Evolutionary conservation across 2,113 vertebrate species (phyloP).

Genomic region (Channa maculata): DNA sequence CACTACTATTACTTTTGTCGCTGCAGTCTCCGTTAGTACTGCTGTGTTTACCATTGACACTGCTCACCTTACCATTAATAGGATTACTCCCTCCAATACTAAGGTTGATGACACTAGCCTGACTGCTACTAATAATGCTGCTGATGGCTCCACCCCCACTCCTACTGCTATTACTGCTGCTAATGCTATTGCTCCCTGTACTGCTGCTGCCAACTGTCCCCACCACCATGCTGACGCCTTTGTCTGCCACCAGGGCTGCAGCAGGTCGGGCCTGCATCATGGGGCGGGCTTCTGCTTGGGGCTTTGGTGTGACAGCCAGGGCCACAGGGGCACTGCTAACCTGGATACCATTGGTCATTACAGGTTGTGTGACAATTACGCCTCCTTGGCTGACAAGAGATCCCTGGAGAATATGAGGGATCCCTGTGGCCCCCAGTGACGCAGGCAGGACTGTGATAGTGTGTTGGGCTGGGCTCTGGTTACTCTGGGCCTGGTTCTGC

Average conservation of each 20-base stretch:
- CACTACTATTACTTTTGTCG: constrained; percentile 53
- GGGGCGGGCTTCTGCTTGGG: constrained; percentile 83
- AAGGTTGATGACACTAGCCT: constrained; percentile 77
- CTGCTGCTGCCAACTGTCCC: constrained; percentile 82
- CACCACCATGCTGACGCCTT: constrained; percentile 81
- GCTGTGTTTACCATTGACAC: constrained; percentile 52
- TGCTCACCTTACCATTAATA: constrained; percentile 56
- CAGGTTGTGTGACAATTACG: constrained; percentile 92
- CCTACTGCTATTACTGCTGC: constrained; percentile 65
- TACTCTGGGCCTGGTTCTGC: constrained; percentile 71
- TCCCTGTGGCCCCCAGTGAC: constrained; percentile 86
- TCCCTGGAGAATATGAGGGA: constrained; percentile 91
- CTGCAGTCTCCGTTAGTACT: constrained; percentile 28
- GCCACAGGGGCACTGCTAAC: constrained; percentile 89
- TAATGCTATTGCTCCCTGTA: constrained; percentile 68
- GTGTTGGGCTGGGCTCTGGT: constrained; percentile 72
- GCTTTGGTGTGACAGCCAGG: constrained; percentile 89
- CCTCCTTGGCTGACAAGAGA: constrained; percentile 91
- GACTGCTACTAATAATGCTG: constrained; percentile 57
- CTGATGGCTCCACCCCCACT: constrained; percentile 62
- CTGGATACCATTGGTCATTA: constrained; percentile 92
- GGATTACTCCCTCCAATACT: constrained; percentile 68
- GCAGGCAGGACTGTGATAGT: constrained; percentile 95
- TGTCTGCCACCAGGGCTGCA: constrained; percentile 83
- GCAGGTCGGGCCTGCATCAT: constrained; percentile 85